Conservation (phyloP, 2,888 invertebrate species). For the Prenolepis imparis region DNA sequence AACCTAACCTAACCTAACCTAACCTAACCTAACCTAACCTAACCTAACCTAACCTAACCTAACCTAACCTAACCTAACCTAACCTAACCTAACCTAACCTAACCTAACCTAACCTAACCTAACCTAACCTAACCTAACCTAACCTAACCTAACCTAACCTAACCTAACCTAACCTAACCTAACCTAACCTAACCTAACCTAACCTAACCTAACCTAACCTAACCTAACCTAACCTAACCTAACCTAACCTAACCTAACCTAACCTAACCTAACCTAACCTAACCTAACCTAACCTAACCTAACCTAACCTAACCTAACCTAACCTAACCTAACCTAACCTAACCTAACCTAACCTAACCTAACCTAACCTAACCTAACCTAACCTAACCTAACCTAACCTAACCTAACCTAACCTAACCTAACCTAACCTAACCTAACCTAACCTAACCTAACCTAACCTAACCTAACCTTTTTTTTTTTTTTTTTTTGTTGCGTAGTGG, state of each 20-base stretch:
- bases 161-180: slow-evolving; percentile 41
- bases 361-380: slow-evolving; percentile 26
- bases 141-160: slow-evolving; percentile 40
- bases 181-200: slow-evolving; percentile 32
- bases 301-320: slow-evolving; percentile 33
- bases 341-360: slow-evolving; percentile 35
- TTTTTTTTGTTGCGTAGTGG: no score
- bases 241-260: slow-evolving; percentile 35
- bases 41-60: slow-evolving; percentile 28
- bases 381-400: slow-evolving; percentile 35
- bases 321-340: slow-evolving; percentile 32
- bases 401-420: slow-evolving; percentile 32
- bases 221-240: slow-evolving; percentile 35
- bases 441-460: slow-evolving; percentile 32
- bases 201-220: slow-evolving; percentile 30
- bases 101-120: slow-evolving; percentile 34
- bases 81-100: slow-evolving; percentile 36
- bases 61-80: slow-evolving; percentile 38
- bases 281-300: slow-evolving; percentile 33
- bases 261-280: slow-evolving; percentile 32
- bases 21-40: slow-evolving; percentile 32
- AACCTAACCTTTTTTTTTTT: slow-evolving; percentile 35
- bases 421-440: slow-evolving; percentile 33
- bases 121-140: slow-evolving; percentile 36
- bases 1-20: slow-evolving; percentile 30